phyloP scores from a whole-genome alignment of 1,140 invertebrate species.

The Drosophila nasuta region DNA sequence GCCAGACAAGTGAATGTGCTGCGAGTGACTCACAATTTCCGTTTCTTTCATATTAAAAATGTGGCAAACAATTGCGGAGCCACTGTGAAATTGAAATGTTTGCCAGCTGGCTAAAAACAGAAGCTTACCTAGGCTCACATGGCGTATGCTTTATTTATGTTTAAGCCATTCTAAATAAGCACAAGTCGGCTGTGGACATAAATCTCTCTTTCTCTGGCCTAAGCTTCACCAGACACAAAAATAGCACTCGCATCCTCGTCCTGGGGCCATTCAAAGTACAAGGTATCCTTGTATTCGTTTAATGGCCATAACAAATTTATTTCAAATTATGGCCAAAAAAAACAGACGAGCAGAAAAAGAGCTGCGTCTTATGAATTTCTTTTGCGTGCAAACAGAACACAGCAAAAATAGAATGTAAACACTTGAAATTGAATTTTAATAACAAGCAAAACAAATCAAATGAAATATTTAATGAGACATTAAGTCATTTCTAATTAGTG shows the following conservation, averaged over 20 bases:
- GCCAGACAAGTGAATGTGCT: constrained; percentile 35
- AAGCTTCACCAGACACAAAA: constrained; percentile 19
- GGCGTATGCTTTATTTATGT: constrained; percentile 51
- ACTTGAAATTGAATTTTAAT: constrained; percentile 79
- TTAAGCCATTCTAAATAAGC: constrained; percentile 33
- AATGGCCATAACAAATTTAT: constrained; percentile 47
- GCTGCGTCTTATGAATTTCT: constrained; percentile 38
- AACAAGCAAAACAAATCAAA: constrained; percentile 71
- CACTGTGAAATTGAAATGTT: constrained; percentile 66
- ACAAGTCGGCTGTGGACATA: constrained; percentile 24
- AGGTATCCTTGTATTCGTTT: constrained; percentile 5
- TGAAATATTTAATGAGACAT: constrained; percentile 80
- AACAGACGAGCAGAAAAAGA: neutral
- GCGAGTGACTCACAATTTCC: constrained; percentile 54
- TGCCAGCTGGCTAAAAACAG: constrained; percentile 20
- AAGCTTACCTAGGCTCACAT: constrained; percentile 61
- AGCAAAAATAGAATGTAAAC: constrained; percentile 71
- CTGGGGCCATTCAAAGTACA: neutral
- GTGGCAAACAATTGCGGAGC: constrained; percentile 35
- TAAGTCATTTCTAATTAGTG: constrained; percentile 76
- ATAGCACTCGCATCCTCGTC: constrained; percentile 32
- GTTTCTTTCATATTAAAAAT: constrained; percentile 55
- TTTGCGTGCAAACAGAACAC: constrained; percentile 39
- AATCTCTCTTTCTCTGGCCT: constrained; percentile 36
- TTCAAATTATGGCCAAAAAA: constrained; percentile 45